Percentiles rank a stretch among this genome's conserved stretches.
Evolutionary conservation across 2,888 invertebrate species (phyloP).

Genomic region (Microctonus brassicae): DNA sequence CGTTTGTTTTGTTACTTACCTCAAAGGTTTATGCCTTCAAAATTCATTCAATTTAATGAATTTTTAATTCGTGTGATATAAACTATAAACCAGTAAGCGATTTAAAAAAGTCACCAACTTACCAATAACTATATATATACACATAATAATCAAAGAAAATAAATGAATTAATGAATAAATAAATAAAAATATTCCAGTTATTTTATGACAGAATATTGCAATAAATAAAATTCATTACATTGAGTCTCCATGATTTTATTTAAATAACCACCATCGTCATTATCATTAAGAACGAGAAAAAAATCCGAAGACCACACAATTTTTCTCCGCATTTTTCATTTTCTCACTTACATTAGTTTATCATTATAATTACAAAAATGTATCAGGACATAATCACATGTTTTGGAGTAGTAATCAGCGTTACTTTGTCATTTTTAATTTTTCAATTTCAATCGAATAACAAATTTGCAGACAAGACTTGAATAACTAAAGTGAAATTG

Average conservation of each 20-base stretch:
- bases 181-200: not conserved
- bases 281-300: constrained; percentile 14
- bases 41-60: constrained; percentile 20
- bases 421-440: constrained; percentile 19
- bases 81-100: not conserved
- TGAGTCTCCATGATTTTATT: constrained; percentile 27
- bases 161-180: not conserved
- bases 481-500: not conserved
- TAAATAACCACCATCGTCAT: constrained; percentile 20
- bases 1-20: constrained; percentile 44
- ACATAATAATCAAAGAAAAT: not conserved
- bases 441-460: not conserved
- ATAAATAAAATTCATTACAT: not conserved
- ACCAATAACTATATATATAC: constrained; percentile 8
- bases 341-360: constrained; percentile 45
- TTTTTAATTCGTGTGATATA: constrained; percentile 5
- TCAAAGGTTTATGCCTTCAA: constrained; percentile 36
- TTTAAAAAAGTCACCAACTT: not conserved
- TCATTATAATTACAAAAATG: constrained; percentile 51
- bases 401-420: constrained; percentile 37
- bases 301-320: constrained; percentile 17
- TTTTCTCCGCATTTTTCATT: constrained; percentile 14
- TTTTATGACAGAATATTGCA: not conserved
- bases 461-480: constrained; percentile 4
- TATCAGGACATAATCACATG: constrained; percentile 41